Evolutionary conservation across 2,888 invertebrate genomes (phyloP).

Genomic region (Calliphora vomitoria): DNA sequence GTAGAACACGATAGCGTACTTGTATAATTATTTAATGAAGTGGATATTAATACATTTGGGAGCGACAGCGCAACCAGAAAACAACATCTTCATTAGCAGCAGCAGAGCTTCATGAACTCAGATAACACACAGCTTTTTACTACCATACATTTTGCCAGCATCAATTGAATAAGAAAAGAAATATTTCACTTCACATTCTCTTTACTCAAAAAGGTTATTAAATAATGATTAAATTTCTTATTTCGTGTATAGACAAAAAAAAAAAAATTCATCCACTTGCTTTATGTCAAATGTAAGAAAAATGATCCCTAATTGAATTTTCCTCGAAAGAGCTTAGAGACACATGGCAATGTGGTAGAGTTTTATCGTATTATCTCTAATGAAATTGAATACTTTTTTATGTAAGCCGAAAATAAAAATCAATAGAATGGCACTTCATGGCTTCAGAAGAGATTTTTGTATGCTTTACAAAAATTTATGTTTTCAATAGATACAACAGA

Average conservation of each 20-base stretch:
- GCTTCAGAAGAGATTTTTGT: not conserved
- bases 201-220: not conserved
- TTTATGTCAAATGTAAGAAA: not conserved
- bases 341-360: not conserved
- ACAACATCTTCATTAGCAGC: not conserved
- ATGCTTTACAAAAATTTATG: not conserved
- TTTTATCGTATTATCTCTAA: not conserved
- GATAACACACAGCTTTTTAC: not conserved
- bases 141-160: not conserved
- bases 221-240: constrained; percentile 3
- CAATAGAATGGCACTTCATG: not conserved
- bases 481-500: not conserved
- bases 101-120: not conserved
- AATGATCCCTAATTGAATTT: not conserved
- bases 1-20: constrained; percentile 27
- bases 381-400: not conserved
- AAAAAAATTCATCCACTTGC: not conserved
- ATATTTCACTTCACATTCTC: not conserved
- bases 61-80: not conserved
- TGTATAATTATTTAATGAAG: constrained; percentile 43
- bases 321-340: not conserved
- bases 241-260: not conserved
- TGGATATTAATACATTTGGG: constrained; percentile 28
- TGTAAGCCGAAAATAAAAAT: not conserved
- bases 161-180: not conserved